These are phyloP conservation scores for Ormia ochracea DNA, from an alignment of 2,888 invertebrate genomes.

Conservation along the genomic window DNA sequence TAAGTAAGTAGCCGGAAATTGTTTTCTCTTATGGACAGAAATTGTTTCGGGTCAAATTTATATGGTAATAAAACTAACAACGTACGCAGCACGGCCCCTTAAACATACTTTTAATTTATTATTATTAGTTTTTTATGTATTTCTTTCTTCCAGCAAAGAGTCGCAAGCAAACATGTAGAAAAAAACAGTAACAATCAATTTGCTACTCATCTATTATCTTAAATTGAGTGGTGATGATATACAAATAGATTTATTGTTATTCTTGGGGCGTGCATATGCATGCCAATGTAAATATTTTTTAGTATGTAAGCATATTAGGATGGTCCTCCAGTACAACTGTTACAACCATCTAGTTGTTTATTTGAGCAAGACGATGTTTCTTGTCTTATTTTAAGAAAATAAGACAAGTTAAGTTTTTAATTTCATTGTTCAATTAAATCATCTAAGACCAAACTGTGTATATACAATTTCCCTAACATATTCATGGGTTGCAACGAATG, in stretches of 20 bases:
- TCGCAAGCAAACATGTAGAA: not conserved
- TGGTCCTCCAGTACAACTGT: too few relatives aligned
- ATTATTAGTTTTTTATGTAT: conserved; percentile 37
- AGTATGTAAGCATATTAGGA: too few relatives aligned
- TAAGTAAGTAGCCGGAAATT: conserved; percentile 73
- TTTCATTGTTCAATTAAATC: too few relatives aligned
- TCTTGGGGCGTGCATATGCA: too few relatives aligned
- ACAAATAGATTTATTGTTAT: conserved; percentile 36
- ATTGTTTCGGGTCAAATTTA: conserved; percentile 74
- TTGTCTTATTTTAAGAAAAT: too few relatives aligned
- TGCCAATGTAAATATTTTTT: too few relatives aligned
- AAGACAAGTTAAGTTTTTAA: too few relatives aligned
- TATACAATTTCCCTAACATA: too few relatives aligned
- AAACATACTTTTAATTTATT: conserved; percentile 56
- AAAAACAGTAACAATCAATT: not conserved
- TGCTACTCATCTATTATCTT: conserved; percentile 21
- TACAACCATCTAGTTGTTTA: too few relatives aligned
- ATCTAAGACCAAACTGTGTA: too few relatives aligned
- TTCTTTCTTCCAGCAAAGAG: conserved; percentile 18
- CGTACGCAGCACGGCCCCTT: conserved; percentile 44
- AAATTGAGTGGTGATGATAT: conserved; percentile 50
- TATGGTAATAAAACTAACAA: conserved; percentile 71
- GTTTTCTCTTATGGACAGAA: conserved; percentile 75
- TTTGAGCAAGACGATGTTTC: too few relatives aligned
- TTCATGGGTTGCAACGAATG: too few relatives aligned